These are phyloP conservation scores for Phallusia fumigata DNA, from an alignment of 23 tunicate genomes.

Conservation along the genomic window DNA sequence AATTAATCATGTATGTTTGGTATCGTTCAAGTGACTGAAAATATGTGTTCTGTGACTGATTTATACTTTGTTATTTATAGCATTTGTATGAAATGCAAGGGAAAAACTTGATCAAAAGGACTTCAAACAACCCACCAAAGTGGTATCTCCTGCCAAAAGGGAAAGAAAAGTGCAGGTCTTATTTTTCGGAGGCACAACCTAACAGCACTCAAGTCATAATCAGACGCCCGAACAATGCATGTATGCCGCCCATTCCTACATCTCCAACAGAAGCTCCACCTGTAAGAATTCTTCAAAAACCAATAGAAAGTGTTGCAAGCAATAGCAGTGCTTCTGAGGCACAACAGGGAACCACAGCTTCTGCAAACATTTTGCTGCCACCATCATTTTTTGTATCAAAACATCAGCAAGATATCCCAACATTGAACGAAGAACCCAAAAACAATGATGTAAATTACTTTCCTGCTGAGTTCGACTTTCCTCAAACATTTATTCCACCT, in stretches of 20 bases:
- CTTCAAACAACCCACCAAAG: background rate
- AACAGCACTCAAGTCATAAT: too few relatives aligned
- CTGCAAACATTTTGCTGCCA: background rate
- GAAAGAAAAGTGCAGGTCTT: background rate
- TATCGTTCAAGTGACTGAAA: too few relatives aligned
- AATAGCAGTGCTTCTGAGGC: too few relatives aligned
- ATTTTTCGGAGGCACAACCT: background rate
- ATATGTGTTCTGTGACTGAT: too few relatives aligned
- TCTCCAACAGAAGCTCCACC: too few relatives aligned
- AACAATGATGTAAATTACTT: background rate
- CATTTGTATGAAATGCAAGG: constrained; percentile 5
- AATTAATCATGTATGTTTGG: background rate
- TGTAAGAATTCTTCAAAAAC: too few relatives aligned
- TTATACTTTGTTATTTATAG: background rate
- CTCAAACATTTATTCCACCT: background rate
- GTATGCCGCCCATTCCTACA: too few relatives aligned
- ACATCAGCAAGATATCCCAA: too few relatives aligned
- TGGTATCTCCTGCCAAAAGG: constrained; percentile 5
- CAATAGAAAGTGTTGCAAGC: too few relatives aligned
- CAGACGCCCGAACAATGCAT: too few relatives aligned
- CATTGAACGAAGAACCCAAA: too few relatives aligned
- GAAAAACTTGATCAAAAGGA: background rate
- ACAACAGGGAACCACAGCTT: too few relatives aligned
- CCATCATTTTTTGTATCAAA: background rate
- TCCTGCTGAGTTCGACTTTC: background rate